Base-by-base conservation (phyloP, 2,797 vertebrate species). In the Liparis tanakae region DNA sequence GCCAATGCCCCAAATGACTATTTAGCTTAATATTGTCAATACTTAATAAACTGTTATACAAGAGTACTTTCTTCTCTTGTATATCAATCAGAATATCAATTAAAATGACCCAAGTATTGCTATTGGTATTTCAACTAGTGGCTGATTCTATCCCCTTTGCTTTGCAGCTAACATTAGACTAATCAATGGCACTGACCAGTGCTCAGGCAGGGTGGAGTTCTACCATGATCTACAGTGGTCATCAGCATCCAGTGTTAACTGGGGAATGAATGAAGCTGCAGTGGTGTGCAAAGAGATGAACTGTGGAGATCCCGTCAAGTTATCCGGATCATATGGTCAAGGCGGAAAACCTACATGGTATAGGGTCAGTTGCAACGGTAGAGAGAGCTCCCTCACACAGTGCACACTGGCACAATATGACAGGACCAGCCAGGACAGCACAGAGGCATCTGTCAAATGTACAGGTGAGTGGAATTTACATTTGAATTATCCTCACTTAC, bases 211-310 rank as follows among this genome's bases (percentile, higher is more conserved):
- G 48, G 76, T 94, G 72, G 88, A 93, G 85, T 22, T 92, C 20
- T 1, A 72, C 56, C 25, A 84, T 6, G 36, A 3, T 22, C 74
- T 3, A 10, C 60, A 48, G 1, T 94, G 93, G 93, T 30, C 22
- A 14, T 22, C 88, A 55, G 85, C 67, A 14, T 85, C 64, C 67
- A 65, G 79, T 34, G 0, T 71, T 14, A 72, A 76, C 55, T 94
- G 92, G 92, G 84, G 84, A 53, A 67, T 62, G 20, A 74, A 50
- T 53, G 91, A 92, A 76, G 88, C 84, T 41, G 6, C 65, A 30
- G 94, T 93, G 39, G 91, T 90, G 68, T 94, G 94, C 81, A 88
- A 70, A 72, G 90, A 94, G 78, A 92, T 93, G 84, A 80, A 78
- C 3, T 95, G 94, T 75, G 92, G 88, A 10, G 73, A 91, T 33